These are phyloP conservation scores for Caenorhabditis macrosperma DNA, from an alignment of 2,888 invertebrate genomes.

Conservation along the genomic window DNA sequence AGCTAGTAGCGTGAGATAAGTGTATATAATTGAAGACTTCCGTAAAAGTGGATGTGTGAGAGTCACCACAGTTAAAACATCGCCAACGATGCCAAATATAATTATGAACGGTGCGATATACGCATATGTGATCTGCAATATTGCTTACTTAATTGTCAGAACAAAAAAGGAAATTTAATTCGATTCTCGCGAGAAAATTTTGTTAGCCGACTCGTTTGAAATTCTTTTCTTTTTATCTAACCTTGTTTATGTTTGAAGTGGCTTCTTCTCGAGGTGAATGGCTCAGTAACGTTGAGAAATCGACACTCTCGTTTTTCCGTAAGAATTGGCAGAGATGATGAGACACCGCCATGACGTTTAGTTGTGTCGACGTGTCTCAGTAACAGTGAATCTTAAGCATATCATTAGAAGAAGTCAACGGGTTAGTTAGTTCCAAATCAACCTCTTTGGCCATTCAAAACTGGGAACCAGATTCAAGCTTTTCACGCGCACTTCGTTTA, in stretches of 20 bases:
- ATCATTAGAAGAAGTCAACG: no score
- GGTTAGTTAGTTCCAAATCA: no score
- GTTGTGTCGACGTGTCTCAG: slow-evolving; percentile 8
- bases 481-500: no score
- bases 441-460: no score
- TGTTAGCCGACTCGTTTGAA: not conserved
- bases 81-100: slow-evolving; percentile 82
- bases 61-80: slow-evolving; percentile 82
- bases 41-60: slow-evolving; percentile 82
- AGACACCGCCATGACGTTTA: slow-evolving; percentile 46
- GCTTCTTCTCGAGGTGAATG: slow-evolving; percentile 52
- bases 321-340: slow-evolving; percentile 57
- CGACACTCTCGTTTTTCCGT: slow-evolving; percentile 51
- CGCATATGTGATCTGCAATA: slow-evolving; percentile 80
- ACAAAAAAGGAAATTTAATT: not conserved
- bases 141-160: not conserved
- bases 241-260: slow-evolving; percentile 58
- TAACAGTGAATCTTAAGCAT: no score
- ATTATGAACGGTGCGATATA: slow-evolving; percentile 82
- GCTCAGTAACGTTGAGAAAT: slow-evolving; percentile 47
- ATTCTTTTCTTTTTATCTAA: slow-evolving; percentile 27
- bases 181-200: not conserved
- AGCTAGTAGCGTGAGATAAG: slow-evolving; percentile 76
- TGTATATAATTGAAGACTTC: slow-evolving; percentile 81
- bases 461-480: no score